Evolutionary conservation across 2,797 vertebrate genomes (phyloP), one percentile per base, ranked within the genome.

Genomic region (Sebastiscus tertius): DNA sequence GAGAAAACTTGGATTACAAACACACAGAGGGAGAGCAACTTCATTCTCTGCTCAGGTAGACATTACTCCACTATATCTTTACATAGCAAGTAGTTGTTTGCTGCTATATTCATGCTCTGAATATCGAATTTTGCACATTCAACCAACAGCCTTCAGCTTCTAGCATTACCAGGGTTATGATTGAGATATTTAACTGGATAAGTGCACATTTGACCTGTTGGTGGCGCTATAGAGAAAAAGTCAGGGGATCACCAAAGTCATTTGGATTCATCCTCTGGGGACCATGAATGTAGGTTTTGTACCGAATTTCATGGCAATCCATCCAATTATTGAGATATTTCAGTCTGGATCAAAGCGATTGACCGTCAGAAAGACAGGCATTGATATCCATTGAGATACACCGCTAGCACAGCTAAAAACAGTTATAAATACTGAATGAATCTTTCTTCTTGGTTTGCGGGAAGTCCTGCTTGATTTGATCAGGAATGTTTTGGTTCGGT

Each of bases 401-500:
- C 22, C 1, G 8, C 27, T 33, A 10, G 10, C 5, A 1, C 5
- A 8, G 20, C 14, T 29, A 22, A 46, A 80, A 58, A 62, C 29
- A 6, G 18, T 16, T 5, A 61, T 58, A n/a, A 71, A 75, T 49
- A 56, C 13, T 62, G 20, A 60, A 71, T 67, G 7, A 69, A 22
- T 66, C 31, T 62, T 31, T 46, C 42, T 59, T 36, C 60, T 72
- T n/a, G 62, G 20, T 69, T 63, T 54, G 34, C 65, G 9, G 31
- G 31, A 75, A 33, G 46, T 62, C 27, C 33, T 78, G 58, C 34
- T 71, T 52, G 55, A 59, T 49, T 68, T 81, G 39, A 77, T 11
- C n/a, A 20, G 9, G 24, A 78, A 36, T 36, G 52, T 46, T 77
- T 56, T 56, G 36, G 54, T 39, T 65, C 36, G 62, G 70, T 59